phyloP scores from a whole-genome alignment of 2,113 vertebrate species.

The Oncorhynchus tshawytscha region DNA sequence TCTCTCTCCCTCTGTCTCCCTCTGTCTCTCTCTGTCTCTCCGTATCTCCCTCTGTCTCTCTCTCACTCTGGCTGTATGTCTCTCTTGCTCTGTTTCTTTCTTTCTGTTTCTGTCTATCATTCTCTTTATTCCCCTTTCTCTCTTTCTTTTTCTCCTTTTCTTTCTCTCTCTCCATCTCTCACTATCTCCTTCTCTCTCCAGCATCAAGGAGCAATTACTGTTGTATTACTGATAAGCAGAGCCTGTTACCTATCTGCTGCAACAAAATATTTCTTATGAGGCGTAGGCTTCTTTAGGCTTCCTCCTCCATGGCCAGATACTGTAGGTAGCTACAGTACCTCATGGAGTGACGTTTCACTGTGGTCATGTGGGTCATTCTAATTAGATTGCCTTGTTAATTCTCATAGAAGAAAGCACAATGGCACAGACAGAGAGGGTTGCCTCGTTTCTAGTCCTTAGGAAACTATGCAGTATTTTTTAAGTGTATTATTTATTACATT shows the following conservation, averaged over 20 bases:
- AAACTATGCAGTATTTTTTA: too few species aligned
- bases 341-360: too few species aligned
- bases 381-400: constrained; percentile 39
- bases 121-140: constrained; percentile 30
- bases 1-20: constrained; percentile 46
- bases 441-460: too few species aligned
- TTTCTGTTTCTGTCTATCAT: neutral
- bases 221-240: constrained; percentile 74
- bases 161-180: constrained; percentile 53
- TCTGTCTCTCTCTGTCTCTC: too few species aligned
- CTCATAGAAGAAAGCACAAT: too few species aligned
- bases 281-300: neutral
- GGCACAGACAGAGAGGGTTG: too few species aligned
- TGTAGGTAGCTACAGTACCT: neutral
- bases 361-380: too few species aligned
- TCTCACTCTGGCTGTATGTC: constrained; percentile 16
- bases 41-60: too few species aligned
- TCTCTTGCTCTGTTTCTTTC: constrained; percentile 56
- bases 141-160: constrained; percentile 51
- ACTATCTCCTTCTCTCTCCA: constrained; percentile 62
- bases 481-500: too few species aligned
- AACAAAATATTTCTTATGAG: constrained; percentile 19
- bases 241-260: constrained; percentile 50
- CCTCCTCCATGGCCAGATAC: neutral
- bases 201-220: constrained; percentile 76